Conservation (phyloP, 2,797 vertebrate genomes). For the Peromyscus melanophrys region DNA sequence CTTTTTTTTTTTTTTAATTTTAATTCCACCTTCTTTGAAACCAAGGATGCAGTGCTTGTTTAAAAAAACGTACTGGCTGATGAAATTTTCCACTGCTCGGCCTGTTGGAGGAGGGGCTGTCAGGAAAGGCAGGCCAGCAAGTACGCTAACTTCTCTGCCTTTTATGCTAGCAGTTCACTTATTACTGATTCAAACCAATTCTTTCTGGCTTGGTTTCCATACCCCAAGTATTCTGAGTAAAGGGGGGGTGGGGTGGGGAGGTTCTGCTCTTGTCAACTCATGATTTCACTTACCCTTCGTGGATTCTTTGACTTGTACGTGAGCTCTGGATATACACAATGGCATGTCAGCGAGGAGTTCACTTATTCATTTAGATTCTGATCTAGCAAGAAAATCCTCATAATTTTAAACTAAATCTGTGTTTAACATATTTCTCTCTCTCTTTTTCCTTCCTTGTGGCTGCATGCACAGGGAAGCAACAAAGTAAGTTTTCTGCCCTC, state of each 20-base stretch:
- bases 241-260: slow-evolving; percentile 11
- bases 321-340: slow-evolving; percentile 57
- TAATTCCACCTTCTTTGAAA: slow-evolving; percentile 79
- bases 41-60: slow-evolving; percentile 84
- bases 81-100: slow-evolving; percentile 83
- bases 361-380: slow-evolving; percentile 79
- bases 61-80: slow-evolving; percentile 78
- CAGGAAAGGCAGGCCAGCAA: slow-evolving; percentile 64
- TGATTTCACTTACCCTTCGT: slow-evolving; percentile 53
- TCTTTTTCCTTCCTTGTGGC: slow-evolving; percentile 84
- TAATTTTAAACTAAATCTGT: slow-evolving; percentile 79
- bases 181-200: slow-evolving; percentile 68
- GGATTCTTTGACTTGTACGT: slow-evolving; percentile 36
- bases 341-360: slow-evolving; percentile 62
- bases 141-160: slow-evolving; percentile 72
- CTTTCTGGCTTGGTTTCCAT: slow-evolving; percentile 79
- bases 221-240: slow-evolving; percentile 72
- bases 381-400: slow-evolving; percentile 76
- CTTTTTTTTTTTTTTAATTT: slow-evolving; percentile 44
- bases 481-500: slow-evolving; percentile 89
- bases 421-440: slow-evolving; percentile 83
- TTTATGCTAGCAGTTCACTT: slow-evolving; percentile 66
- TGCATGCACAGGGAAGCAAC: slow-evolving; percentile 88
- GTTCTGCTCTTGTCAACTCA: slow-evolving; percentile 60
- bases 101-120: slow-evolving; percentile 77